Conservation (phyloP, 2,797 vertebrate species). For the Ispidina picta region DNA sequence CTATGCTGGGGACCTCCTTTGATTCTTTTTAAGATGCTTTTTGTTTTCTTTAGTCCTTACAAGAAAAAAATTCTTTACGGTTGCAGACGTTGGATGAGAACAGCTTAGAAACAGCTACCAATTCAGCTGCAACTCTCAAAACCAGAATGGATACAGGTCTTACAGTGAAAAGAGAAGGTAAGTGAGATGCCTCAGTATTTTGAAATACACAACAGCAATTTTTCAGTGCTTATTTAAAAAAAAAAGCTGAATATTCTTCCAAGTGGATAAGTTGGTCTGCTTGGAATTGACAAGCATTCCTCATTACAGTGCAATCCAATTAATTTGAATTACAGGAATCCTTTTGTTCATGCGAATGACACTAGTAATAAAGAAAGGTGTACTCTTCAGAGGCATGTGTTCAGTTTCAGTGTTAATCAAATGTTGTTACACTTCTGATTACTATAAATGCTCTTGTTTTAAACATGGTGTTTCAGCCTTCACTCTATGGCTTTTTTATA, state of each 20-base stretch:
- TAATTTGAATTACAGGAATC: not conserved
- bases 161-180: slow-evolving; percentile 67
- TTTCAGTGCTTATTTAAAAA: too few relatives aligned
- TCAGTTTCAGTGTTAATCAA: not conserved
- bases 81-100: slow-evolving; percentile 67
- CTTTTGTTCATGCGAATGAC: not conserved
- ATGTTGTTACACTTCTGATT: not conserved
- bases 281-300: too few relatives aligned
- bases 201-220: not conserved
- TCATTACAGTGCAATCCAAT: not conserved
- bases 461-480: not conserved
- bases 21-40: not conserved
- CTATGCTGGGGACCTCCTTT: not conserved
- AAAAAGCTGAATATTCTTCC: too few relatives aligned
- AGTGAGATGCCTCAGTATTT: not conserved
- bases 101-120: slow-evolving; percentile 71
- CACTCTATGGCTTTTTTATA: not conserved
- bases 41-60: slow-evolving; percentile 64
- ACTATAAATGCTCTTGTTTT: not conserved
- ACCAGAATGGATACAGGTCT: slow-evolving; percentile 71
- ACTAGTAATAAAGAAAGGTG: not conserved
- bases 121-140: slow-evolving; percentile 83
- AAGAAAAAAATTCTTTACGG: slow-evolving; percentile 68
- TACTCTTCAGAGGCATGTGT: not conserved
- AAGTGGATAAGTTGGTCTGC: too few relatives aligned